Percentiles rank a stretch among this genome's conserved stretches.
Conservation (phyloP, 2,888 invertebrate genomes). For the Lapara coniferarum region DNA sequence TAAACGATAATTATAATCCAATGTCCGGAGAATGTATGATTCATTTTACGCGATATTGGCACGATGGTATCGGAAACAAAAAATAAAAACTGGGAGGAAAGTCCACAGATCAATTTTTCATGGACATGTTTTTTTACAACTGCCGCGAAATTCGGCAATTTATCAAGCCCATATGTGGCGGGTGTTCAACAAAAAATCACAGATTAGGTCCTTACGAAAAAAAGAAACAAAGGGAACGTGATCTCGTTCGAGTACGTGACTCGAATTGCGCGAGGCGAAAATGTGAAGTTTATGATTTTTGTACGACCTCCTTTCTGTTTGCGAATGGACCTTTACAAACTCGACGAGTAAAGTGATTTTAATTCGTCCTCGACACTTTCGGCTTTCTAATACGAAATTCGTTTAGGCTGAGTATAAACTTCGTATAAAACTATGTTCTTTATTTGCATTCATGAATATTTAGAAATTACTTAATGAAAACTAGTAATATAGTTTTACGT, state of each 20-base stretch:
- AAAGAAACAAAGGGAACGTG: constrained; percentile 64
- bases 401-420: not conserved
- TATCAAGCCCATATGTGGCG: constrained; percentile 68
- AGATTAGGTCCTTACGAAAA: constrained; percentile 64
- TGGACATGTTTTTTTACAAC: constrained; percentile 51
- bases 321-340: constrained; percentile 38
- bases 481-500: not conserved
- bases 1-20: too few relatives aligned
- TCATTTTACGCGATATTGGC: not conserved
- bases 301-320: constrained; percentile 50
- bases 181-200: constrained; percentile 54
- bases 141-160: constrained; percentile 50
- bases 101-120: constrained; percentile 63
- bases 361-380: constrained; percentile 37
- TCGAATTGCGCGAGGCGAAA: constrained; percentile 50
- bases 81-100: constrained; percentile 42
- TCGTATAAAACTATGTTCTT: not conserved
- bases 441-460: not conserved
- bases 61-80: constrained; percentile 24
- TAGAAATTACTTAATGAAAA: not conserved
- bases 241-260: constrained; percentile 60
- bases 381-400: constrained; percentile 22
- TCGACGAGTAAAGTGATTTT: constrained; percentile 38
- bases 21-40: not conserved
- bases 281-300: constrained; percentile 66